Evolutionary conservation across 2,888 invertebrate genomes (phyloP), one percentile per base, ranked within the genome.

Genomic region (Cremastobaeus sp.): DNA sequence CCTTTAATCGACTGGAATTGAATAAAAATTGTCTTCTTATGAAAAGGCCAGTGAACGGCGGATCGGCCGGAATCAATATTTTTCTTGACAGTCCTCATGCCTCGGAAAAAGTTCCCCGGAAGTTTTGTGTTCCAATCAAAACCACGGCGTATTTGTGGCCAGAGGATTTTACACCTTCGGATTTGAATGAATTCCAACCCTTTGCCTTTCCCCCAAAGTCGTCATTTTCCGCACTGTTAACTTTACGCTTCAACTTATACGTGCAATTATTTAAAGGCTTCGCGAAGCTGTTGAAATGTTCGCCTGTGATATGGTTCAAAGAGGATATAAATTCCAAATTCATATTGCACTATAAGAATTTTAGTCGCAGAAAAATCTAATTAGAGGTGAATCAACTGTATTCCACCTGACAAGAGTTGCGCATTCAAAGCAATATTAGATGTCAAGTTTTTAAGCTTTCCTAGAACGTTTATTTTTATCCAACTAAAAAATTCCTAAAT

Each of bases 351-450:
- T 25, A 11, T 30, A 47, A 30, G 20, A 47, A 15, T 30, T 15
- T 47, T 5, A 30, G 5, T 30, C 17, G 17, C 28, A 8, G 12
- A 39, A 54, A 55, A 55, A 32, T 8, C 34, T 57, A 34, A 57
- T 57, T 43, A 57, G 43, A 32, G 15, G 25, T 28, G 21, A 45
- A 34, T 57, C n/a, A 57, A 57, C 43, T 57, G 45, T 57, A 18
- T 12, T 11, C 9, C 43, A 14, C n/a, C n/a, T 21, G 57, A 45
- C 45, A 30, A 57, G 21, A 48, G 39, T 39, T 37, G 28, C n/a
- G n/a, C n/a, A n/a, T n/a, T n/a, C n/a, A n/a, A n/a, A n/a, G n/a
- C n/a, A n/a, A n/a, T n/a, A n/a, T n/a, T n/a, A n/a, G n/a, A n/a
- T n/a, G n/a, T n/a, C n/a, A n/a, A n/a, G n/a, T n/a, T n/a, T n/a